Conservation (phyloP, 2,113 vertebrate species). For the Pipra filicauda region DNA sequence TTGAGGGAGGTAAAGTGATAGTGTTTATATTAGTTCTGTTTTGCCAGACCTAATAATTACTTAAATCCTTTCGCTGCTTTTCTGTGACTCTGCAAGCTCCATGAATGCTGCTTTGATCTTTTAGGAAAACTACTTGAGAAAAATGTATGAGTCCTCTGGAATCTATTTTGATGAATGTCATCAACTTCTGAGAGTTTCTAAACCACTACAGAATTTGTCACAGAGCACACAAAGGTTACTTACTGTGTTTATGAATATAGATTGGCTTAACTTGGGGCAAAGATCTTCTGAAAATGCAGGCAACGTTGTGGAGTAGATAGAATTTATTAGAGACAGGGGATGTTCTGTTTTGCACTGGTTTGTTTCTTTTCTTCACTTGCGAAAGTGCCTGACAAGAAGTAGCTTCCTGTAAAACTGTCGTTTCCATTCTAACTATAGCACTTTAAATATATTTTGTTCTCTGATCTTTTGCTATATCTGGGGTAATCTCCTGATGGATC, state of each 20-base stretch:
- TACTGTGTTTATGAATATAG: neutral
- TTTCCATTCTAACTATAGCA: neutral
- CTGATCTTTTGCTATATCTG: neutral
- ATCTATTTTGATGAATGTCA: conserved; percentile 17
- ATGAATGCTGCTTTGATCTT: neutral
- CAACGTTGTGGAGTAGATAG: neutral
- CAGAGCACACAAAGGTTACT: neutral
- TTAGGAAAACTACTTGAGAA: neutral
- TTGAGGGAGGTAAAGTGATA: neutral
- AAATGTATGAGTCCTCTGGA: neutral
- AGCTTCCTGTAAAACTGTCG: neutral
- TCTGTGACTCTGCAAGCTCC: neutral
- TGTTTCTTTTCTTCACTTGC: neutral
- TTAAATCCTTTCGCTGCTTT: conserved; percentile 22
- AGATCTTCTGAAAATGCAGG: neutral
- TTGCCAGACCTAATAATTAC: neutral
- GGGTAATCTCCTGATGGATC: neutral
- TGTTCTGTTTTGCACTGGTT: neutral
- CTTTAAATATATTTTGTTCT: neutral
- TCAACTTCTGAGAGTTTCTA: neutral
- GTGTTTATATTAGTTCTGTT: neutral
- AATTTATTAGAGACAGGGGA: neutral
- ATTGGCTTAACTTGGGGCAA: neutral
- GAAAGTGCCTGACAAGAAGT: neutral
- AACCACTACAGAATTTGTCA: neutral